A percentile compares a stretch with the other conserved stretches of the same genome.
Evolutionary conservation across 2,113 vertebrate genomes (phyloP).

Genomic region (Trachemys scripta): DNA sequence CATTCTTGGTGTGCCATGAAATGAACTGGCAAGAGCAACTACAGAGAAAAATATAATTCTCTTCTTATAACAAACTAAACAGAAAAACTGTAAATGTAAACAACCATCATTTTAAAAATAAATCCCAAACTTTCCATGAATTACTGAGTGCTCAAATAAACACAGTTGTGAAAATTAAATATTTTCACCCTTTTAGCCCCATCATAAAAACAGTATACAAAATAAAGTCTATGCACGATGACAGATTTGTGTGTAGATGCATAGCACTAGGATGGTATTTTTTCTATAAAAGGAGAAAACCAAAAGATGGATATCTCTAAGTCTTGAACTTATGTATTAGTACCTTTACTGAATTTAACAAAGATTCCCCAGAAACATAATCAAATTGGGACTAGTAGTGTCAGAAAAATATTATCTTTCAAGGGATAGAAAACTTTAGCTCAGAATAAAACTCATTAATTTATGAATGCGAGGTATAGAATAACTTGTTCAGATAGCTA

Average conservation of each 20-base stretch:
- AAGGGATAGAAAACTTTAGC: background rate
- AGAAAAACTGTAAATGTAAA: background rate
- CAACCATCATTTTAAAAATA: background rate
- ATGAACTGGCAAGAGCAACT: background rate
- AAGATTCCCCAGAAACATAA: background rate
- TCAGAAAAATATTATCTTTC: background rate
- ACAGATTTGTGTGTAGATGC: background rate
- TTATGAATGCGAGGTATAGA: background rate
- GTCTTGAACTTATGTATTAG: background rate
- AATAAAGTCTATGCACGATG: background rate
- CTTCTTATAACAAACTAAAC: background rate
- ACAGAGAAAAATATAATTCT: background rate
- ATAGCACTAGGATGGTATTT: background rate
- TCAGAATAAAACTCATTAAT: background rate
- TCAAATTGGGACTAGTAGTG: background rate
- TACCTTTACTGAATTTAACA: background rate
- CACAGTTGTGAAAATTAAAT: background rate
- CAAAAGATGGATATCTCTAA: background rate
- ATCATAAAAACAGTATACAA: background rate
- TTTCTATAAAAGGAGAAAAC: background rate
- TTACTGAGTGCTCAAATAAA: background rate
- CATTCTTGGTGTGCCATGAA: background rate
- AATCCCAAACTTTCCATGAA: background rate
- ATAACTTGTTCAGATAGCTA: background rate
- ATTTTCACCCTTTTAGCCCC: background rate